These are phyloP conservation scores for Conger conger DNA, from an alignment of 2,113 vertebrate species.

Conservation along the genomic window DNA sequence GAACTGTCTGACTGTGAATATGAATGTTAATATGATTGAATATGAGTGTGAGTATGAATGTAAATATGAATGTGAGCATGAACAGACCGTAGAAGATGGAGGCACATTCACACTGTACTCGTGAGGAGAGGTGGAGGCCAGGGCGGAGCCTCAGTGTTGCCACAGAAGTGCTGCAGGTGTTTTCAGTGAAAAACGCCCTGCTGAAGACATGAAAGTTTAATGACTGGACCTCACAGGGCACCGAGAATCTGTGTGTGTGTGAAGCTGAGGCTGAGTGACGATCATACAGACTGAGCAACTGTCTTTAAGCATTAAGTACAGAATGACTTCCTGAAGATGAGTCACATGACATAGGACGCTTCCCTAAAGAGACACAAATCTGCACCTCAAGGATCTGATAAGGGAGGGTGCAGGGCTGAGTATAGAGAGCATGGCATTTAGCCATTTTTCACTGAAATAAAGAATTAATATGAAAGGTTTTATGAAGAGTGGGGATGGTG, in stretches of 20 bases:
- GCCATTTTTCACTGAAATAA: background rate
- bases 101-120: no score
- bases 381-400: background rate
- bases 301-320: background rate
- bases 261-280: background rate
- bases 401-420: background rate
- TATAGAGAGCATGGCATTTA: background rate
- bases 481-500: background rate
- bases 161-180: background rate
- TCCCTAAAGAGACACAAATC: background rate
- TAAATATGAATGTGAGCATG: background rate
- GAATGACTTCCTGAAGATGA: background rate
- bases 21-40: background rate
- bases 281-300: background rate
- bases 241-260: background rate
- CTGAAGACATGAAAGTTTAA: background rate
- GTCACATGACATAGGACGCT: background rate
- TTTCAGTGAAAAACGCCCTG: background rate
- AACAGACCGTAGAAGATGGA: background rate
- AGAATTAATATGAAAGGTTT: background rate
- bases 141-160: background rate
- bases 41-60: background rate
- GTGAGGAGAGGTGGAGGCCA: background rate
- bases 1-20: background rate
- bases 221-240: background rate